Conservation (phyloP, 2,113 vertebrate genomes). For the Cyanistes caeruleus region DNA sequence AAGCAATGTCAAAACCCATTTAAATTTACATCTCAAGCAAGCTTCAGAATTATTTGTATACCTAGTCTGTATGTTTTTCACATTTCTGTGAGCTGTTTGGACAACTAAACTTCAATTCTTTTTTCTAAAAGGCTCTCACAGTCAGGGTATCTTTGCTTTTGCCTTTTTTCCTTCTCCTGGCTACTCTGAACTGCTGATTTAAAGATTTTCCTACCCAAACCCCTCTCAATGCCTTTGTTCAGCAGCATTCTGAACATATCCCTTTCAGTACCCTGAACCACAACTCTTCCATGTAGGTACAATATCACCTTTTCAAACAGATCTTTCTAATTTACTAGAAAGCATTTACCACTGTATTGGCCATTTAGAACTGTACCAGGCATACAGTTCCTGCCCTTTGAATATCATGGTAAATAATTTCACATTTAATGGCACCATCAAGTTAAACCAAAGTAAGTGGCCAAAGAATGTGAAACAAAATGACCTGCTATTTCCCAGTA, state of each 20-base stretch:
- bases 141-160: background rate
- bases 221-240: background rate
- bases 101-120: background rate
- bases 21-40: background rate
- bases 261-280: background rate
- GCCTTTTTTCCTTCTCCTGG: background rate
- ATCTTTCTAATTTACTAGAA: background rate
- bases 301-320: background rate
- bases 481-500: background rate
- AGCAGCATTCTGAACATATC: background rate
- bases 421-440: background rate
- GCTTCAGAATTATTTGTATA: background rate
- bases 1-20: background rate
- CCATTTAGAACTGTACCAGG: background rate
- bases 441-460: background rate
- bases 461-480: background rate
- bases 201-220: background rate
- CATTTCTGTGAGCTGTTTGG: background rate
- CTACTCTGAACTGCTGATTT: background rate
- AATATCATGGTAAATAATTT: background rate
- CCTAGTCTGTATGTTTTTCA: background rate
- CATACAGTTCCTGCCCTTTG: background rate
- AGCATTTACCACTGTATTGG: background rate
- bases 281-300: background rate
- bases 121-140: background rate